These are phyloP conservation scores for Adelphocoris suturalis DNA, from an alignment of 2,888 invertebrate species.

Conservation along the genomic window DNA sequence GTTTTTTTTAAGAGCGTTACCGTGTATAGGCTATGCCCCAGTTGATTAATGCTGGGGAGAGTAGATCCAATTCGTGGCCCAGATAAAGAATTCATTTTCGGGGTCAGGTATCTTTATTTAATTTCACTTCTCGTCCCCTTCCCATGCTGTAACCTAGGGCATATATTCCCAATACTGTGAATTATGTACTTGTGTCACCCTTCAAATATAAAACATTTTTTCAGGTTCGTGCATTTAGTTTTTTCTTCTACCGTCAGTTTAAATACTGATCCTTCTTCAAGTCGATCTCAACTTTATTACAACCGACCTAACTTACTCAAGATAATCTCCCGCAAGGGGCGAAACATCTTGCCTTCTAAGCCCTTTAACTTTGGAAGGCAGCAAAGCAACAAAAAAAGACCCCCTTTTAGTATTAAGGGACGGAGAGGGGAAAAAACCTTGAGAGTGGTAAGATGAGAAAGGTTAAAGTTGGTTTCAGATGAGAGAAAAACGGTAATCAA, in stretches of 20 bases:
- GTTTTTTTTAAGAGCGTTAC: too few species aligned
- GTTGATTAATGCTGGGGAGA: too few species aligned
- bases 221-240: not conserved
- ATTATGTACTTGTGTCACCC: too few species aligned
- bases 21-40: too few species aligned
- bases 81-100: too few species aligned
- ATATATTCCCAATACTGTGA: too few species aligned
- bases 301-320: slow-evolving; percentile 35
- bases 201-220: slow-evolving; percentile 14
- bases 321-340: slow-evolving; percentile 51
- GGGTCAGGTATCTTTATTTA: too few species aligned
- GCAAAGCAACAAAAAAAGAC: slow-evolving; percentile 43
- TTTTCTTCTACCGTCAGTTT: not conserved
- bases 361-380: slow-evolving; percentile 37
- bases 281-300: slow-evolving; percentile 48
- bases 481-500: slow-evolving; percentile 58
- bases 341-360: slow-evolving; percentile 50
- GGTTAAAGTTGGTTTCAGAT: slow-evolving; percentile 39
- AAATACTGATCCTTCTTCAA: slow-evolving; percentile 27
- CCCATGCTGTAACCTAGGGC: too few species aligned
- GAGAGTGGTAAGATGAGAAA: slow-evolving; percentile 44
- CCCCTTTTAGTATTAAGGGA: slow-evolving; percentile 18
- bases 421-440: slow-evolving; percentile 5
- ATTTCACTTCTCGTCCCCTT: too few species aligned
- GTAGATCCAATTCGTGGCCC: too few species aligned